Percentiles rank a stretch among this genome's conserved stretches.
Evolutionary conservation across 1,140 invertebrate genomes (phyloP).

Genomic region (Coenobita brevimanus): DNA sequence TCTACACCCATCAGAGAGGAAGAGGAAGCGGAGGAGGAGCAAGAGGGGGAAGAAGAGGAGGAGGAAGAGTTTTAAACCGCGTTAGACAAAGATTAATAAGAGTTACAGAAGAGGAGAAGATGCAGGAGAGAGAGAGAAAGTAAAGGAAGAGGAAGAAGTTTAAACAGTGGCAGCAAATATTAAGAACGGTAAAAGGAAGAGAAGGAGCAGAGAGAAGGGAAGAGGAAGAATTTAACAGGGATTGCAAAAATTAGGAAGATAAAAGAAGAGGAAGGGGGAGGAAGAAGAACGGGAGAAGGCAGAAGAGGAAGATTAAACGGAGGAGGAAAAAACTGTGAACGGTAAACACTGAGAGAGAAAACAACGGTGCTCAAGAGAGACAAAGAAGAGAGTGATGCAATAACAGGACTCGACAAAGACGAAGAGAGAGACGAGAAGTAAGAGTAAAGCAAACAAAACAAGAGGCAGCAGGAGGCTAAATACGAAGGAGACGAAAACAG

Average conservation of each 20-base stretch:
- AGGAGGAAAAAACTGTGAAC: no score
- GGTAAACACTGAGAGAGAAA: neutral
- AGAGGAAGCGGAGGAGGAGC: no score
- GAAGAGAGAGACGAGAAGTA: neutral
- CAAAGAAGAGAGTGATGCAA: neutral
- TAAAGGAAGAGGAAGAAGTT: neutral
- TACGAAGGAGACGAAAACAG: no score
- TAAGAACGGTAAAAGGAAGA: neutral
- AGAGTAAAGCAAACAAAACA: no score
- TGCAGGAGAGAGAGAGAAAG: neutral
- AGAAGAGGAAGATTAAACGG: no score
- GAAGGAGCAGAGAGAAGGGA: neutral
- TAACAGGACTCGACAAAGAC: neutral
- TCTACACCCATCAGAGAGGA: no score
- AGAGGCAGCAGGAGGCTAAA: no score
- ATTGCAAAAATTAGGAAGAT: neutral
- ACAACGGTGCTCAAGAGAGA: neutral
- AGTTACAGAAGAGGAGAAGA: no score
- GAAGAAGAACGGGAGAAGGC: no score
- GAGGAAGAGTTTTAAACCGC: no score
- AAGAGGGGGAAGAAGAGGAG: no score
- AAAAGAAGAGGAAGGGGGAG: neutral
- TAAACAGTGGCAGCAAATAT: neutral
- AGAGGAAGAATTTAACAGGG: neutral
- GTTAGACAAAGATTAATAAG: no score